Conservation (phyloP, 64 coral and sea anemone genomes). For the Montipora capricornis region DNA sequence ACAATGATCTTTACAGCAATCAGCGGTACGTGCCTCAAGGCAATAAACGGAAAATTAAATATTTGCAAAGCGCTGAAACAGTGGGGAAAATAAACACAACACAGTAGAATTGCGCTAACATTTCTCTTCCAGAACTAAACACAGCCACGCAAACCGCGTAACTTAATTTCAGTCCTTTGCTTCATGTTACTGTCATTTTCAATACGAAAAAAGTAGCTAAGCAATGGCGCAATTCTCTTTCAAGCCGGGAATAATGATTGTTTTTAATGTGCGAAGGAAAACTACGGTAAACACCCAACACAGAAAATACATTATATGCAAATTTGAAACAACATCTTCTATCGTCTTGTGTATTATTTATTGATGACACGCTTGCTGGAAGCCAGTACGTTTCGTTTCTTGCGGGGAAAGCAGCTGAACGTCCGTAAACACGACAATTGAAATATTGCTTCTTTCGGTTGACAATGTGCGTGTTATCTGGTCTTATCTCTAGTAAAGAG, state of each 20-base stretch:
- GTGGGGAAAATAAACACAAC: not conserved
- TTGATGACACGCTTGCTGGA: no score
- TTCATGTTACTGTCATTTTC: no score
- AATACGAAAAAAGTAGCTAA: no score
- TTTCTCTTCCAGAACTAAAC: not conserved
- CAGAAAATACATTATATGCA: no score
- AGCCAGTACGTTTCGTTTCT: not conserved
- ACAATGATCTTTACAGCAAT: not conserved
- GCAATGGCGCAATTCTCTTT: no score
- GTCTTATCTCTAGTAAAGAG: not conserved
- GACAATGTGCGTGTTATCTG: not conserved
- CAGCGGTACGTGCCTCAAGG: not conserved
- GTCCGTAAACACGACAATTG: not conserved
- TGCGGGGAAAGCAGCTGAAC: not conserved
- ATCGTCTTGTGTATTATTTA: no score
- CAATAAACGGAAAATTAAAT: not conserved
- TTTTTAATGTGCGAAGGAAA: not conserved
- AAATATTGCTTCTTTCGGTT: not conserved
- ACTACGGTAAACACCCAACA: no score
- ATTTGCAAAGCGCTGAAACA: not conserved
- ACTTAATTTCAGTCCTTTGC: no score
- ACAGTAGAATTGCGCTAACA: not conserved
- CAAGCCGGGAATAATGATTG: no score
- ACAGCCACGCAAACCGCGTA: not conserved
- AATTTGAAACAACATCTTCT: no score